phyloP scores from a whole-genome alignment of 92 coral and sea anemone genomes.

The Plumapathes pennacea region DNA sequence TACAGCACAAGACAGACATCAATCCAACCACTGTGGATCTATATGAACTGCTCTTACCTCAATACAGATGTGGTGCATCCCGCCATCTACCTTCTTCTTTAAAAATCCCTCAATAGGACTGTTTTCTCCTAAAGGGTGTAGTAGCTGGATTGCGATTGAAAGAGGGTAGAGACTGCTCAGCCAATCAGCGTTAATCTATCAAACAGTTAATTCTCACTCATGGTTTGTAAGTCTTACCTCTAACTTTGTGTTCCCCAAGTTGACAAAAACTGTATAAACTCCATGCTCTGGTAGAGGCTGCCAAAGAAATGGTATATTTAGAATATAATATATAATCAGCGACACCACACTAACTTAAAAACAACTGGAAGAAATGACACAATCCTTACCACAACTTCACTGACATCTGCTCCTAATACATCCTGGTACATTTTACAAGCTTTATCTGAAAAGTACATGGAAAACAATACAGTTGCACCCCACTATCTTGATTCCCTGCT shows the following conservation, averaged over 20 bases:
- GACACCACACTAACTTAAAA: background rate
- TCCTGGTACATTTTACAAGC: conserved; percentile 76
- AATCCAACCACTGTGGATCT: too few species aligned
- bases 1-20: too few species aligned
- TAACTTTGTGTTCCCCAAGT: conserved; percentile 90
- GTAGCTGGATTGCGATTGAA: too few species aligned
- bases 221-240: conserved; percentile 53
- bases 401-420: conserved; percentile 96
- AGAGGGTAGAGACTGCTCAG: background rate
- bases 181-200: background rate
- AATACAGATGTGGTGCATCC: conserved; percentile 96
- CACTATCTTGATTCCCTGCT: too few species aligned
- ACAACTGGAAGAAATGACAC: background rate
- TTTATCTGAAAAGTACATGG: conserved; percentile 47
- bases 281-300: conserved; percentile 98
- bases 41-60: conserved; percentile 88
- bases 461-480: too few species aligned
- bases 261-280: conserved; percentile 91
- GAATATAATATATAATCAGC: background rate
- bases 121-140: conserved; percentile 94
- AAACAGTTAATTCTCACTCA: background rate
- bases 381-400: conserved; percentile 64
- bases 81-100: conserved; percentile 91
- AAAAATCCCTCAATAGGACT: conserved; percentile 93
- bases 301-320: background rate